Base-by-base conservation (phyloP, 2,113 vertebrate genomes). In the Pycnonotus jocosus region DNA sequence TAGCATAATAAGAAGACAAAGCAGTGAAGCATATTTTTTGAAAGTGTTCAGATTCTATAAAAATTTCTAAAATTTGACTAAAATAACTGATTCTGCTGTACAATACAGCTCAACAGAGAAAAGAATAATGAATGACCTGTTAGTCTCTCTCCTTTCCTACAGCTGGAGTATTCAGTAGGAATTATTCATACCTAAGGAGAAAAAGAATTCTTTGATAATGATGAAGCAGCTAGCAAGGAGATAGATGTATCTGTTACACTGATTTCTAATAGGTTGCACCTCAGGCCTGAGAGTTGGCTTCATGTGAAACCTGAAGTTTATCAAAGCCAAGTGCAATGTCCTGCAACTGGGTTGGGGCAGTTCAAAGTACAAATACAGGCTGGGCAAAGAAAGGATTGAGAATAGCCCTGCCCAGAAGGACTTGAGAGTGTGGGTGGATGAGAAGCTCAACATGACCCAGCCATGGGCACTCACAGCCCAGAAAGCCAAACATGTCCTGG, bases 311-410 rank as follows among this genome's bases (percentile, higher is more conserved):
- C 5, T 33, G 33, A 78, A 45, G 25, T 4, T 38, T 28, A 60
- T 9, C 38, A 74, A 60, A 58, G 45, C 20, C 28, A 25, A 45
- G 20, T 30, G 28, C 13, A 30, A 45, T 2, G 5, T 60, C 53
- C 23, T 45, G 7, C 2, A 51, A 11, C 12, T 45, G 12, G 4
- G 3, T 2, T 33, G 33, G 22, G 5, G 31, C 1, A 1, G 9
- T 50, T 21, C 37, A 24, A 71, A 56, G 20, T 14, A 35, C 25
- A 64, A 15, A 35, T 18, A 12, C 35, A 71, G 25, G 11, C 35
- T 88, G 31, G 42, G 42, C 20, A 71, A 47, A 56, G 35, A 56
- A 56, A 2, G 30, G 25, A 42, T 9, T 22, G 31, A 35, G 21
- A 25, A 21, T 1, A 64, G 21, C 30, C 35, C 42, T 42, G 65